A percentile compares a stretch with the other conserved stretches of the same genome.
Evolutionary conservation across 1,140 invertebrate genomes (phyloP).

Genomic region (Delia radicum): DNA sequence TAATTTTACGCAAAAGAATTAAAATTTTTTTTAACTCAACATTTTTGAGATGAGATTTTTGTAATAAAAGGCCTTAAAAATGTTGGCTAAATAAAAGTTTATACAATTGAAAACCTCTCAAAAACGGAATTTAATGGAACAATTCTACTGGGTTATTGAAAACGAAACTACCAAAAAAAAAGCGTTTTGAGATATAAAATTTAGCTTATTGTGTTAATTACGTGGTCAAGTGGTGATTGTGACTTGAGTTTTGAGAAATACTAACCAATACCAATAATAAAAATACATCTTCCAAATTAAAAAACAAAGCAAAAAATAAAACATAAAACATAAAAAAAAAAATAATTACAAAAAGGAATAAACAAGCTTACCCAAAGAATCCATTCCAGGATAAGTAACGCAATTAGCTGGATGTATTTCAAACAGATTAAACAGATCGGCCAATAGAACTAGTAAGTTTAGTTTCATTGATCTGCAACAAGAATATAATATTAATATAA

Average conservation of each 20-base stretch:
- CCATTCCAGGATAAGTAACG: slow-evolving; percentile 75
- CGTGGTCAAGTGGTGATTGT: background rate
- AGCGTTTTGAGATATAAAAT: background rate
- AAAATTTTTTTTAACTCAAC: too few relatives aligned
- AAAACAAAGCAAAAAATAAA: background rate
- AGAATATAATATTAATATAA: background rate
- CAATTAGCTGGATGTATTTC: slow-evolving; percentile 91
- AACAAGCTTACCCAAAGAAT: slow-evolving; percentile 58
- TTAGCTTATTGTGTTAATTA: background rate
- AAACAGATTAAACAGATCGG: slow-evolving; percentile 93
- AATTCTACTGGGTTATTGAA: too few relatives aligned
- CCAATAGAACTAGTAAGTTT: slow-evolving; percentile 91
- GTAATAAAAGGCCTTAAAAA: too few relatives aligned
- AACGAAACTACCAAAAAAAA: background rate
- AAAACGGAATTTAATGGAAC: too few relatives aligned
- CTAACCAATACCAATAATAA: background rate
- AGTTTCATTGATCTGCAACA: slow-evolving; percentile 79
- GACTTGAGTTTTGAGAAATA: background rate
- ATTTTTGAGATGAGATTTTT: too few relatives aligned
- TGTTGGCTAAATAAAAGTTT: too few relatives aligned
- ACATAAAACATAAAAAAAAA: background rate
- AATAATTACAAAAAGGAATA: too few relatives aligned
- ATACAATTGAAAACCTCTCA: too few relatives aligned
- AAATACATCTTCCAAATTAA: background rate
- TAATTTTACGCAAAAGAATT: too few relatives aligned